Conservation (phyloP, 2,888 invertebrate species). For the Ypsolopha sequella region DNA sequence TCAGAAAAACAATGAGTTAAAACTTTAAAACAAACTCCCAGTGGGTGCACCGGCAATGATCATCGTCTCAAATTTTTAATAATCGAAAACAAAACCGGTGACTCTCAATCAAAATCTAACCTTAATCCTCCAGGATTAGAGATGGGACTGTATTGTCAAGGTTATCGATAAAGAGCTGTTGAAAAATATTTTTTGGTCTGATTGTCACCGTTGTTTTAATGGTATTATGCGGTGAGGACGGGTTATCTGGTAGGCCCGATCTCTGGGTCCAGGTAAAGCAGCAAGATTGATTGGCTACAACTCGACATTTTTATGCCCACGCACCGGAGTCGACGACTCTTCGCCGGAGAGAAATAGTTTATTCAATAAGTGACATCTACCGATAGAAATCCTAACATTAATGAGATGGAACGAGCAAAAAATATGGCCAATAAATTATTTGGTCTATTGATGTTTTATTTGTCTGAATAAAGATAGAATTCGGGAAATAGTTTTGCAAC, state of each 20-base stretch:
- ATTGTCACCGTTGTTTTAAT: constrained; percentile 72
- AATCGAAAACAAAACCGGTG: constrained; percentile 45
- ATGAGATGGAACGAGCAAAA: constrained; percentile 13
- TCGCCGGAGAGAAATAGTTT: constrained; percentile 40
- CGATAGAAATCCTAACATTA: constrained; percentile 40
- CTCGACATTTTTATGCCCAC: constrained; percentile 61
- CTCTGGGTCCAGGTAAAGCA: constrained; percentile 50
- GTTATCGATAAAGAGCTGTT: constrained; percentile 50
- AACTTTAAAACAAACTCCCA: constrained; percentile 52
- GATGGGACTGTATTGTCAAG: constrained; percentile 18
- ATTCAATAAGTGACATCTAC: constrained; percentile 60
- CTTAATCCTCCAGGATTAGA: constrained; percentile 26
- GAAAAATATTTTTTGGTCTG: constrained; percentile 64
- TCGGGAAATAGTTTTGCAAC: no score
- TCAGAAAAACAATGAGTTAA: constrained; percentile 62
- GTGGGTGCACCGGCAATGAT: constrained; percentile 67
- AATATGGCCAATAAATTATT: neutral
- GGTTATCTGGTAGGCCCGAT: constrained; percentile 64
- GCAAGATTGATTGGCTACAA: constrained; percentile 63
- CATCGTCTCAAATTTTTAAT: constrained; percentile 70
- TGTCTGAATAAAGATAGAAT: no score
- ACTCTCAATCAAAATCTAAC: constrained; percentile 33
- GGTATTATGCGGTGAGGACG: constrained; percentile 68
- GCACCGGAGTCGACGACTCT: constrained; percentile 59
- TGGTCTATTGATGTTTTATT: neutral